A percentile compares a stretch with the other conserved stretches of the same genome.
phyloP scores from a whole-genome alignment of 2,113 vertebrate genomes.

The Rhinopithecus roxellana region DNA sequence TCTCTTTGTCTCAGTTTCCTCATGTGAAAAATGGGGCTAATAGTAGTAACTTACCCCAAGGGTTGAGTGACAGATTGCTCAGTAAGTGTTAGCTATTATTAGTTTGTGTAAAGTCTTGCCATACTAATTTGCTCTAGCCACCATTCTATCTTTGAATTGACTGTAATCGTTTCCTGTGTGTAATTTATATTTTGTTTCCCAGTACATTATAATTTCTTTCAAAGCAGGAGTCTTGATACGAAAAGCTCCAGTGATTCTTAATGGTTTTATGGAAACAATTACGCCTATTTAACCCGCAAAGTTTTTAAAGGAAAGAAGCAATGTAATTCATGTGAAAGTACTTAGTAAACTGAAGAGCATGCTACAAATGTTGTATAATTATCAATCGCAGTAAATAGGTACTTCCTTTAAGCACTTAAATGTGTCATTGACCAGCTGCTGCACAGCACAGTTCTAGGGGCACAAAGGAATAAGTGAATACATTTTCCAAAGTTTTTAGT shows the following conservation, averaged over 20 bases:
- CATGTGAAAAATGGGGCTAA: neutral
- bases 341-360: neutral
- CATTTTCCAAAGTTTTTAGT: neutral
- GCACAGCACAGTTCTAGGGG: neutral
- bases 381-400: neutral
- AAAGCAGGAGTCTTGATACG: neutral
- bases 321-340: neutral
- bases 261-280: neutral
- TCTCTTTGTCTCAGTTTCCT: neutral
- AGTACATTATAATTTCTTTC: neutral
- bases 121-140: neutral
- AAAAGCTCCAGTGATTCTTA: neutral
- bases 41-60: neutral
- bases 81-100: neutral
- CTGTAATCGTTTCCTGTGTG: neutral
- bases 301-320: slow-evolving; percentile 5
- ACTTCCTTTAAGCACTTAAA: neutral
- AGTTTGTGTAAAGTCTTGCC: neutral
- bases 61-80: neutral
- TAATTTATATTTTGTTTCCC: neutral
- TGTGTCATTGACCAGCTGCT: neutral
- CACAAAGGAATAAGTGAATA: neutral
- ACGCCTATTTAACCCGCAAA: neutral
- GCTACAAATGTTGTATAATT: neutral
- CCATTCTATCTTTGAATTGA: neutral